Evolutionary conservation across 1,140 invertebrate species (phyloP), one percentile per base, ranked within the genome.

Genomic region (Ctenoplectra terminalis): DNA sequence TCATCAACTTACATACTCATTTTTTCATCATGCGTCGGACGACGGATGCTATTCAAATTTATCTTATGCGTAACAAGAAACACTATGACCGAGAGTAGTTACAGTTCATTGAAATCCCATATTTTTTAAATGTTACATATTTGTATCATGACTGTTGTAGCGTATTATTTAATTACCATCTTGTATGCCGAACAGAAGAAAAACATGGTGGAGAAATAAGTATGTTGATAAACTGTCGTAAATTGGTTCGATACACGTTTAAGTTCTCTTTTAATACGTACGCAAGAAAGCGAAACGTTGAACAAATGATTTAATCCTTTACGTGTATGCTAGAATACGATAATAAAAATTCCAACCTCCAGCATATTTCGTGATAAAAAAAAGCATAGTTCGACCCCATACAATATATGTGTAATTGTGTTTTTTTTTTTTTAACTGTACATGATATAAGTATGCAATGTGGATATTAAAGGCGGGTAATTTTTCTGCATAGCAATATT

Each of bases 81-180:
- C 34, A 31, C 8, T 46, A 61, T 17, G 37, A 48, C 20, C 23
- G 9, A 54, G 58, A 48, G 9, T 74, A 74, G 29, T 64, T 54
- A 23, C 40, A 63, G 40, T 74, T 64, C 17, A 64, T 23, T 34
- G 54, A 8, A 67, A 52, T 67, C n/a, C 60, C 50, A 67, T 81
- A 81, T 81, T 81, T 81, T 81, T 81, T 81, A 81, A 81, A 81
- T 81, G 71, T 66, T 75, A 50, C 61, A 75, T 63, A 75, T 64
- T 81, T 81, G 48, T 75, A 75, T 81, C 29, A 66, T 75, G 72
- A 31, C 50, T 81, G 50, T 67, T 43, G 69, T 80, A 80, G 69
- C 20, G 61, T 73, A 58, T 60, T 63, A 74, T 50, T 74, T 64
- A 63, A 74, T 15, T 64, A 56, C 13, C 61, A 64, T 50, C 23